Conservation (phyloP, 2,888 invertebrate species). For the Rhagonycha lutea region DNA sequence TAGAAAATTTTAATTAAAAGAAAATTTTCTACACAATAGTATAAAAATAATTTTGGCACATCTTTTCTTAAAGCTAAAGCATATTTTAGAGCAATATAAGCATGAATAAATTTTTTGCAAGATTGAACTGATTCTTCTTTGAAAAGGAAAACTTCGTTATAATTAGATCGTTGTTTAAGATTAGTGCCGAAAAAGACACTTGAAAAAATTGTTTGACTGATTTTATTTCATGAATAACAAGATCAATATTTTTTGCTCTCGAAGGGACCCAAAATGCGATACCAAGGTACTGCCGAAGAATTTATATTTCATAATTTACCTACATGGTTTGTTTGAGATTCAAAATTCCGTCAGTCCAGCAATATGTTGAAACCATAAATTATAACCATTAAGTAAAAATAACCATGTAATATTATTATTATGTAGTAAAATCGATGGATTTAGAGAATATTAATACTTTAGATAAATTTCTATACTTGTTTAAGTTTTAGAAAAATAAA, state of each 20-base stretch:
- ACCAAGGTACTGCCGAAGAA: too few relatives aligned
- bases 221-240: too few relatives aligned
- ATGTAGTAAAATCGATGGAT: background rate
- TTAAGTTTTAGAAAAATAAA: slow-evolving; percentile 11
- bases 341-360: too few relatives aligned
- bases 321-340: too few relatives aligned
- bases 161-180: background rate
- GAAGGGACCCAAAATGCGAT: too few relatives aligned
- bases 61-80: background rate
- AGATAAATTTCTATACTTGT: background rate
- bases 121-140: too few relatives aligned
- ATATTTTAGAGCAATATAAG: background rate
- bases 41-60: background rate
- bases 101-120: too few relatives aligned
- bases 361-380: background rate
- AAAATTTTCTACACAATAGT: background rate
- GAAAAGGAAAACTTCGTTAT: background rate
- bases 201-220: too few relatives aligned
- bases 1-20: background rate
- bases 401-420: too few relatives aligned
- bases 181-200: background rate
- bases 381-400: background rate
- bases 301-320: too few relatives aligned
- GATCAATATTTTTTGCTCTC: too few relatives aligned
- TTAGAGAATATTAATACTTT: background rate